Evolutionary conservation across 1,140 invertebrate species (phyloP), one percentile per base, ranked within the genome.

Genomic region (Grapholita molesta): DNA sequence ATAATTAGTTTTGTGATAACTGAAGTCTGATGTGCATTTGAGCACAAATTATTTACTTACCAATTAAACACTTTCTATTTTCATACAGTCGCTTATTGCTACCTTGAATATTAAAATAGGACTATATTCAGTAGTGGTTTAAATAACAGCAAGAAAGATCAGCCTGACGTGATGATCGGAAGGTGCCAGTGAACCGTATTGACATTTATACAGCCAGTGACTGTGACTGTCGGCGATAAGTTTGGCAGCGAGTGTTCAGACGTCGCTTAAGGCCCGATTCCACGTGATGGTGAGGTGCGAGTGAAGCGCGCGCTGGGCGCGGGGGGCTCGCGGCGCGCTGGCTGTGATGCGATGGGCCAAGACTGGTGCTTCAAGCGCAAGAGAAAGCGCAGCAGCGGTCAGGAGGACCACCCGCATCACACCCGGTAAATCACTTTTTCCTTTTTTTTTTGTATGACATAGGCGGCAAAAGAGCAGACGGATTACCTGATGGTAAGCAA

Each of bases 331-430:
- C 86, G 85, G 82, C 85, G 83, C 79, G 82, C 83, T 79, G 88
- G 86, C 85, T 92, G 89, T 89, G 84, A 89, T 92, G 86, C 86
- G 82, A 95, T 95, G 95, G 95, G 95, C 78, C 95, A 95, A 85
- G 94, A 95, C 89, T 95, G 94, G 94, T 95, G 95, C 92, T 93
- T 94, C 82, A 92, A 94, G 77, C 93, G 94, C 84, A 94, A 94
- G 79, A 92, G 94, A 86, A 95, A 95, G 91, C 93, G 94, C 83
- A 94, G 93, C 84, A 93, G 93, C 79, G 90, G 89, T 75, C 89
- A 88, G 79, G 88, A 88, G 52, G 90, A 88, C 79, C 90, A 88
- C 82, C 79, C 85, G 85, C 87, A 91, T 89, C 89, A 87, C 88
- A 84, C 79, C 87, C 86, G 88, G 88, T 90, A 88, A 84, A 4